Evolutionary conservation across 2,113 vertebrate genomes (phyloP).

Genomic region (Hylia prasina): DNA sequence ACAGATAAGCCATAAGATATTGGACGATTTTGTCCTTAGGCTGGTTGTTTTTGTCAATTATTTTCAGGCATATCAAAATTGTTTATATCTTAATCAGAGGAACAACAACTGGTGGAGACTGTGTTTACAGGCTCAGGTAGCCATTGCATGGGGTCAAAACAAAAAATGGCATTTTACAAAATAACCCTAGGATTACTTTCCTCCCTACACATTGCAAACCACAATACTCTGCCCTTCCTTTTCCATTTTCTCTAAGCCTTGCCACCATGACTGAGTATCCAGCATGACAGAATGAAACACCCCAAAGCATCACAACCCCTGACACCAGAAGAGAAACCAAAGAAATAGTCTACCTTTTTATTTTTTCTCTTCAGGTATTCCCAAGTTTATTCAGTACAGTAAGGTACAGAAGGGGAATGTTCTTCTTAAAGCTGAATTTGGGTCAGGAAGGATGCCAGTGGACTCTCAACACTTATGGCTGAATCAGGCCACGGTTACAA

Average conservation of each 20-base stretch:
- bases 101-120: neutral
- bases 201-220: neutral
- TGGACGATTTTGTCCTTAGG: neutral
- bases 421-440: neutral
- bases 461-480: neutral
- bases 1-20: neutral
- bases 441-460: neutral
- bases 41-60: neutral
- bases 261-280: neutral
- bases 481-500: neutral
- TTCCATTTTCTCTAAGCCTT: neutral
- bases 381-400: neutral
- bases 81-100: neutral
- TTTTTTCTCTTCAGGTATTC: neutral
- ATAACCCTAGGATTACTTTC: neutral
- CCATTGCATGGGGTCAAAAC: neutral
- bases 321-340: neutral
- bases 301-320: neutral
- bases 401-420: neutral
- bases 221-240: neutral
- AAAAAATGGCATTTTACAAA: neutral
- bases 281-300: neutral
- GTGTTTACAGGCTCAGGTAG: neutral
- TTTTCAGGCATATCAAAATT: neutral
- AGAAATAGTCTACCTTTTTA: neutral